These are phyloP conservation scores for Heliothis peltigera DNA, from an alignment of 2,888 invertebrate species.

Conservation along the genomic window DNA sequence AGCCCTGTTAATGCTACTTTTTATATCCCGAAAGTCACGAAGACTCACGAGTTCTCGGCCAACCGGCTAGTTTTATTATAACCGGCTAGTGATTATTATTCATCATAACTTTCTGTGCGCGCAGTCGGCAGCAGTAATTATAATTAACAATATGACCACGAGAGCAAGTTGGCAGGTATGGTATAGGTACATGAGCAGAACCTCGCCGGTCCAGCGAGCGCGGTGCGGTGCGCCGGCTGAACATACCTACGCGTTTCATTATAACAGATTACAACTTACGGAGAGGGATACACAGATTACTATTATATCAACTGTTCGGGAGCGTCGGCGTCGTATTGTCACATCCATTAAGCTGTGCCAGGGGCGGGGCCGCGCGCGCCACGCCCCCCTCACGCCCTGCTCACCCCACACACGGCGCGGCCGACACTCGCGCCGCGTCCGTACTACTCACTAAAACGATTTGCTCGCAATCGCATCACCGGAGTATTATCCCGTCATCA, in stretches of 20 bases:
- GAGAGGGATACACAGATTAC: constrained; percentile 85
- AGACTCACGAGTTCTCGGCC: too few species aligned
- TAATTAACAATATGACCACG: not conserved
- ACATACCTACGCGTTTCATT: constrained; percentile 62
- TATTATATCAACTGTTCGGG: constrained; percentile 80
- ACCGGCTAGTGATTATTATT: too few species aligned
- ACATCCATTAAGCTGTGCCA: constrained; percentile 85
- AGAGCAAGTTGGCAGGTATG: not conserved
- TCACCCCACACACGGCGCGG: constrained; percentile 64
- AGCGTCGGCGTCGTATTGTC: constrained; percentile 88
- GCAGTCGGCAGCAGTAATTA: not conserved
- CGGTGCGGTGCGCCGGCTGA: constrained; percentile 15
- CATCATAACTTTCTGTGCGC: too few species aligned
- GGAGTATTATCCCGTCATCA: constrained; percentile 73
- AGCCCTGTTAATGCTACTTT: too few species aligned
- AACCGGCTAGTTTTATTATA: too few species aligned
- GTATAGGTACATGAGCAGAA: not conserved
- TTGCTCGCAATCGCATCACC: constrained; percentile 86
- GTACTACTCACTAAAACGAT: constrained; percentile 83
- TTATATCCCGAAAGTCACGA: too few species aligned
- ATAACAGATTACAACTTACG: constrained; percentile 73
- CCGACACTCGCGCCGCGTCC: constrained; percentile 68
- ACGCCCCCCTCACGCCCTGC: constrained; percentile 73
- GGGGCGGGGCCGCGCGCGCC: constrained; percentile 76
- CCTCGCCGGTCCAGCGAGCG: constrained; percentile 19